Evolutionary conservation across 2,797 vertebrate genomes (phyloP), one percentile per base, ranked within the genome.

Genomic region (Choloepus didactylus): DNA sequence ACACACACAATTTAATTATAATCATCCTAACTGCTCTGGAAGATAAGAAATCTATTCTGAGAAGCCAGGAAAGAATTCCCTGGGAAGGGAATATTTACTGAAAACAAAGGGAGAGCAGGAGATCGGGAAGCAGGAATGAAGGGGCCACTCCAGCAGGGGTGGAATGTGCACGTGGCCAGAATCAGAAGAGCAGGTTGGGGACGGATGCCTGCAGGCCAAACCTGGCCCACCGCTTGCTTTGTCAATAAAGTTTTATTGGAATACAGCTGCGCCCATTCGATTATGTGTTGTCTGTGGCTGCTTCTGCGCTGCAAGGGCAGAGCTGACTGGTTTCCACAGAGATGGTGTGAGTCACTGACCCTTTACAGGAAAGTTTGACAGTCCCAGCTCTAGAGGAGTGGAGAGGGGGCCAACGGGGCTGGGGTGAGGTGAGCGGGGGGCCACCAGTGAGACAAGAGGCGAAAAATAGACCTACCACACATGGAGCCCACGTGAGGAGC

Each of bases 121-220:
- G 27, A 31, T 21, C 60, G 14, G 70, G 49, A 19, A 60, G 12
- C 5, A 69, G 21, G 44, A 46, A 41, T 51, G 9, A 25, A 35
- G 29, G 59, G 44, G 9, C 6, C 18, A 2, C 18, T 2, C 1
- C 10, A 5, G 72, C 6, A 6, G 29, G 3, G 51, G 21, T n/a
- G 25, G 38, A 6, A 29, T 0, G 6, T 9, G 14, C 11, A 1
- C 9, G 7, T 3, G 1, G 29, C 38, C n/a, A 2, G 1, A 41
- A 49, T 75, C 25, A 2, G 87, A 46, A 73, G 46, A 76, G 19
- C 54, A 25, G 1, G 15, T 14, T 3, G 51, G 1, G 31, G 11
- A 31, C 41, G 14, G 9, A 2, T 4, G n/a, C 9, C 19, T 2
- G 0, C 0, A 6, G 59, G 5, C 31, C 15, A 44, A 6, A 19